Conservation (phyloP, 2,113 vertebrate species). For the Malurus alboscapulatus region DNA sequence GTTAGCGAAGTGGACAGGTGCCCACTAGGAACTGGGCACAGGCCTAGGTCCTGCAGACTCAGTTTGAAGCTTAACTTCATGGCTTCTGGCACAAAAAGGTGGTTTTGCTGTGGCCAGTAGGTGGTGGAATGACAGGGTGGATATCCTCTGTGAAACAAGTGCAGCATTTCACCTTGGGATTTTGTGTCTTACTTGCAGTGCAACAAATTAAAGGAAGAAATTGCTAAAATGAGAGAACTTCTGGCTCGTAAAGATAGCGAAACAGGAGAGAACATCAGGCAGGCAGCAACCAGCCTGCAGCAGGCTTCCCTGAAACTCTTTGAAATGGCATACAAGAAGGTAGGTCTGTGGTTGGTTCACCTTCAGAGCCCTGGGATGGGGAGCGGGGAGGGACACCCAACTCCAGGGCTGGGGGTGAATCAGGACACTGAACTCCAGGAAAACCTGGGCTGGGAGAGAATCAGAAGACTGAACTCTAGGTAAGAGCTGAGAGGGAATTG, state of each 20-base stretch:
- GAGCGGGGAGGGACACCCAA: not conserved
- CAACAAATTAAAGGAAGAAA: conserved; percentile 93
- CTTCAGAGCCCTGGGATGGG: fast-evolving
- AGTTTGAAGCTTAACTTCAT: not conserved
- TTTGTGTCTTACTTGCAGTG: conserved; percentile 76
- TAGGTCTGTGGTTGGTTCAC: not conserved
- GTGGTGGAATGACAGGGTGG: not conserved
- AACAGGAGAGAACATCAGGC: conserved; percentile 94
- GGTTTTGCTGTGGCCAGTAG: not conserved
- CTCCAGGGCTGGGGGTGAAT: not conserved
- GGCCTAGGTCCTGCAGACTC: not conserved
- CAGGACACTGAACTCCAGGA: fast-evolving
- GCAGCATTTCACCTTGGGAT: not conserved
- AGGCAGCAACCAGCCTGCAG: conserved; percentile 89
- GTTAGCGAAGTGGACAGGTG: not conserved
- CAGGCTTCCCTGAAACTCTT: conserved; percentile 98
- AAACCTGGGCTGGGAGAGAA: not conserved
- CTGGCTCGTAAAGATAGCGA: conserved; percentile 92
- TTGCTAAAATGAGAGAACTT: conserved; percentile 88
- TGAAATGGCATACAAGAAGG: conserved; percentile 99
- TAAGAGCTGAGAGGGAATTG: not conserved
- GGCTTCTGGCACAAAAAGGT: not conserved
- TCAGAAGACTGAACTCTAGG: fast-evolving
- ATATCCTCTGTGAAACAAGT: not conserved
- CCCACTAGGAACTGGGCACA: not conserved